Conservation (phyloP, 92 coral and sea anemone genomes). For the Anthopleura xanthogrammica region DNA sequence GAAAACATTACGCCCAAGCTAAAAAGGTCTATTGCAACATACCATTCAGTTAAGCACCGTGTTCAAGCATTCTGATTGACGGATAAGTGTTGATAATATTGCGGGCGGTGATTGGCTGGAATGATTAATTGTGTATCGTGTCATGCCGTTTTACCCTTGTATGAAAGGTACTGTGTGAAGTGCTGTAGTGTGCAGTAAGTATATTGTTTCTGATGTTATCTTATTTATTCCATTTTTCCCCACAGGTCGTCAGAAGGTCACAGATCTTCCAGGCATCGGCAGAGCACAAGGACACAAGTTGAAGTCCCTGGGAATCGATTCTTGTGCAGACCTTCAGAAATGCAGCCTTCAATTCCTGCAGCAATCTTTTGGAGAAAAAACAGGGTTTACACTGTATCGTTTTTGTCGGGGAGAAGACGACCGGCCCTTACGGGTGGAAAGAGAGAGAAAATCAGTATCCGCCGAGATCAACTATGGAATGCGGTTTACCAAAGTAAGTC, state of each 20-base stretch:
- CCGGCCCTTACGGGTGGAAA: conserved; percentile 70
- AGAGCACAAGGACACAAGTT: conserved; percentile 74
- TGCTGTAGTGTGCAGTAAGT: too few relatives aligned
- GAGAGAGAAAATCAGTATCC: conserved; percentile 90
- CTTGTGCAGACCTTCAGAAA: conserved; percentile 81
- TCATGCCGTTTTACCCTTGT: too few relatives aligned
- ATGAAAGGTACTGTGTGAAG: too few relatives aligned
- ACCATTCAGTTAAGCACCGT: too few relatives aligned
- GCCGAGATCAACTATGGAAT: conserved; percentile 98
- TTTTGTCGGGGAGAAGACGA: conserved; percentile 90
- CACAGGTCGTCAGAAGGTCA: conserved; percentile 74
- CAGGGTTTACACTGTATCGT: conserved; percentile 69
- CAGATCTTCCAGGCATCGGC: conserved; percentile 96
- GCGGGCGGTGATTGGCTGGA: too few relatives aligned
- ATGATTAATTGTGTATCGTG: too few relatives aligned
- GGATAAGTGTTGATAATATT: too few relatives aligned
- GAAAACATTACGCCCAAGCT: too few relatives aligned
- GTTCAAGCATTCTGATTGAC: too few relatives aligned
- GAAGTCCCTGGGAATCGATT: conserved; percentile 55
- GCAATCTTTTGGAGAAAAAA: conserved; percentile 83
- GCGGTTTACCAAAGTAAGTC: conserved; percentile 79
- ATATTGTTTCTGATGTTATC: neutral
- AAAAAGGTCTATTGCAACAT: too few relatives aligned
- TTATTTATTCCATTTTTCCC: neutral
- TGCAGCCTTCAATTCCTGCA: conserved; percentile 73